Conservation (phyloP, 2,888 invertebrate genomes). For the Trichacis sp. region DNA sequence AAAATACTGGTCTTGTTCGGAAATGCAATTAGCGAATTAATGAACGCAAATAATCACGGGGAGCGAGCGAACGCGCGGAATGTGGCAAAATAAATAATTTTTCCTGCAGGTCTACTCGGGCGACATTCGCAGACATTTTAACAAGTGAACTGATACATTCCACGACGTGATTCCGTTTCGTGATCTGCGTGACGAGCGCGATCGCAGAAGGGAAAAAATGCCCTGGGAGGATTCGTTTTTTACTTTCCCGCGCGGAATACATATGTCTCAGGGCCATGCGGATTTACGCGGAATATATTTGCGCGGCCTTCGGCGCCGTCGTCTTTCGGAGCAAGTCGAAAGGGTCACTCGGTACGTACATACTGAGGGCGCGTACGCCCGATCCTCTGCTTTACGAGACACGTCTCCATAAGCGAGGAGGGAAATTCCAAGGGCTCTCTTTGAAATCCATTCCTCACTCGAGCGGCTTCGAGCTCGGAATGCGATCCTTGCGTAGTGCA, state of each 20-base stretch:
- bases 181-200: constrained; percentile 7
- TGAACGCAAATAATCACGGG: not conserved
- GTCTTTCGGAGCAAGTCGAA: not conserved
- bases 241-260: constrained; percentile 4
- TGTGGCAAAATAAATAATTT: not conserved
- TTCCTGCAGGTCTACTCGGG: too few species aligned
- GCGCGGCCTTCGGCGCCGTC: not conserved
- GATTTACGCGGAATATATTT: not conserved
- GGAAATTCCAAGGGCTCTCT: constrained; percentile 16
- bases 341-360: too few species aligned
- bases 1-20: not conserved
- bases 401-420: constrained; percentile 16
- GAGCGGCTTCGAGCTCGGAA: constrained; percentile 22
- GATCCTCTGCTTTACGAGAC: constrained; percentile 13
- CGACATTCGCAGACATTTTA: constrained; percentile 3
- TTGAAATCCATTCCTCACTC: constrained; percentile 20
- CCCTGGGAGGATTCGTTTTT: not conserved
- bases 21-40: not conserved
- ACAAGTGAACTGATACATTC: constrained; percentile 4
- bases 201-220: not conserved
- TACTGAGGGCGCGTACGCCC: too few species aligned
- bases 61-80: not conserved
- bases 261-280: constrained; percentile 4
- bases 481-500: constrained; percentile 42
- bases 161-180: constrained; percentile 5